A percentile compares a stretch with the other conserved stretches of the same genome.
Conservation (phyloP, 2,113 vertebrate genomes). For the Leptodactylus fuscus region DNA sequence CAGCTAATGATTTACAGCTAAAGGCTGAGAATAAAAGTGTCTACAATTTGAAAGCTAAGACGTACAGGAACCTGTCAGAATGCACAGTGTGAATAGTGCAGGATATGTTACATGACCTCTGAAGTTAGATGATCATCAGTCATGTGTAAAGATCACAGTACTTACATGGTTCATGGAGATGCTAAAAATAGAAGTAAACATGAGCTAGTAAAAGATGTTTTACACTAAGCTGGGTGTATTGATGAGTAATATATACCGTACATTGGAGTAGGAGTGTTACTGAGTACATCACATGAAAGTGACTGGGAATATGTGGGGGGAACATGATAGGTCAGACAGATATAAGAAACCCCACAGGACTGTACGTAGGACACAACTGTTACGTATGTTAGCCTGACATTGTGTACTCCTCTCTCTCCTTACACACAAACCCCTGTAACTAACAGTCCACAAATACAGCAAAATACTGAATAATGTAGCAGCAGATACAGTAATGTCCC, state of each 20-base stretch:
- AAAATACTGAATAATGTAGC: too few species aligned
- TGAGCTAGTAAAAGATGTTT: not conserved
- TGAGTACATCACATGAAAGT: not conserved
- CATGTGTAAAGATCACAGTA: not conserved
- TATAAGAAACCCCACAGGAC: not conserved
- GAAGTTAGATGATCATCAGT: not conserved
- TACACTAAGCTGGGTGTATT: not conserved
- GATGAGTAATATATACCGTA: not conserved
- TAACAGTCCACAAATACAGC: not conserved
- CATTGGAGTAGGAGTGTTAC: not conserved
- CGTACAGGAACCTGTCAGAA: not conserved
- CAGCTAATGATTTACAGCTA: too few species aligned
- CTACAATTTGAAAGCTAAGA: not conserved
- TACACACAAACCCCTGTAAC: not conserved
- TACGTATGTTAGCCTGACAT: not conserved
- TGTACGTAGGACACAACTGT: not conserved
- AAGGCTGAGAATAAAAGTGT: too few species aligned
- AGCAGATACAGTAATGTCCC: not conserved
- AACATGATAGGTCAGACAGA: not conserved
- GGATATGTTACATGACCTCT: conserved; percentile 16
- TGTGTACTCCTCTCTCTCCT: not conserved
- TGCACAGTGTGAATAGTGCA: not conserved
- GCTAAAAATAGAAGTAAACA: not conserved
- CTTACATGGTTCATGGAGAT: conserved; percentile 1
- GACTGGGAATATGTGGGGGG: not conserved